Evolutionary conservation across 2,888 invertebrate species (phyloP), one percentile per base, ranked within the genome.

Genomic region (Strigamia crassipes): DNA sequence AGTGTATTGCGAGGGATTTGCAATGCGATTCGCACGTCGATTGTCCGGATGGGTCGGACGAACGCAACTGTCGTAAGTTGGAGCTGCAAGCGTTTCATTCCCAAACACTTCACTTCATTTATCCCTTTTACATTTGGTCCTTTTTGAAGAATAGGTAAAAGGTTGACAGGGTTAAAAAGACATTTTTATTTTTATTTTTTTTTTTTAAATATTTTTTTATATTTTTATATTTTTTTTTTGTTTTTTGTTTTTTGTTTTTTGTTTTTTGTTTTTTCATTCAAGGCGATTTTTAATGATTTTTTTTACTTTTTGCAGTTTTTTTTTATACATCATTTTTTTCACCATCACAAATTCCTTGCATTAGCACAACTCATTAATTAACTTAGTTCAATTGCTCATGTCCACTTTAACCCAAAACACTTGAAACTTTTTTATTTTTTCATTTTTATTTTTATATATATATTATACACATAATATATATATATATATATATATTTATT

Each of bases 11-110:
- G 9, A 86, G 85, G 66, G 87, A 86, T 82, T 87, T 86, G 79
- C 89, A 89, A 42, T 87, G 87, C 84, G 86, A 87, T 83, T 84
- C 86, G 13, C 84, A 85, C 34, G 85, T 85, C 78, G 86, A 88
- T 82, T 89, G 89, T 84, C 82, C 84, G 5, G 89, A 89, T 84
- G 86, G 87, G 27, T 86, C 86, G 18, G 89, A 89, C 85, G 89
- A 89, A 84, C 83, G 84, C 21, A 86, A 87, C 82, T 90, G 89
- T 85, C 86, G 89, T 89, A 86, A 86, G 87, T 83, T 77, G 38
- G 78, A n/a, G 18, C 78, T 27, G 23, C 78, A 27, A 77, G 78
- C 31, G 78, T 18, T 9, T 77, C 38, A 21, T 77, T 77, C 15
- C 27, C 31, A 21, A 31, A 10, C 78, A 56, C 56, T 73, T 73